Conservation (phyloP, 1,140 invertebrate genomes). For the Homarus americanus region DNA sequence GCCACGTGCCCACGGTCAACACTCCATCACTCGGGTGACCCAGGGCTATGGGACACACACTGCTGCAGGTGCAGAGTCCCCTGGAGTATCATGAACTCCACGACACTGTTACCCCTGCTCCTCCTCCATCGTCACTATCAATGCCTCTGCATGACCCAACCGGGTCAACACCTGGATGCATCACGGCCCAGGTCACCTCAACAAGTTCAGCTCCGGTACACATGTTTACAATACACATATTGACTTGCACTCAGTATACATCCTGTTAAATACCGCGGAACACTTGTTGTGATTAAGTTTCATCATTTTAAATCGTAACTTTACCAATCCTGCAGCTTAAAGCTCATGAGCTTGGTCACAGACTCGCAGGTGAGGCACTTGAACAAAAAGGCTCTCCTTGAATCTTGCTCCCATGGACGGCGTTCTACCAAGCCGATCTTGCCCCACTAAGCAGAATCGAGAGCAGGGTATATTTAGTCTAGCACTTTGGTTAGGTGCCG, state of each 20-base stretch:
- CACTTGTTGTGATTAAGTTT: slow-evolving; percentile 39
- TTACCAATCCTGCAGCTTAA: not conserved
- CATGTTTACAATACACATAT: slow-evolving; percentile 49
- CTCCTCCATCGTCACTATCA: slow-evolving; percentile 41
- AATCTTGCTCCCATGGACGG: not conserved
- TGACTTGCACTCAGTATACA: slow-evolving; percentile 43
- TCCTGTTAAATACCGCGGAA: slow-evolving; percentile 17
- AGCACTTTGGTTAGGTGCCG: not conserved
- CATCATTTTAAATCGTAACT: slow-evolving; percentile 7
- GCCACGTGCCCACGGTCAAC: slow-evolving; percentile 16
- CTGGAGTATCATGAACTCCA: slow-evolving; percentile 41
- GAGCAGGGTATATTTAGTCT: not conserved
- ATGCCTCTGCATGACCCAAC: slow-evolving; percentile 7
- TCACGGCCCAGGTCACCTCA: not conserved
- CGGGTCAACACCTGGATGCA: slow-evolving; percentile 13
- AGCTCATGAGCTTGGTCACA: not conserved
- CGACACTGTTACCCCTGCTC: slow-evolving; percentile 32
- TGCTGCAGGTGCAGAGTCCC: not conserved
- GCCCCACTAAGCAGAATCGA: not conserved
- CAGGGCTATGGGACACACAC: not conserved
- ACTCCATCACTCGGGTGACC: slow-evolving; percentile 19
- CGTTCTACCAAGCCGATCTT: not conserved
- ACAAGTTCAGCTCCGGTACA: not conserved
- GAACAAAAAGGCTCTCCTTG: not conserved
- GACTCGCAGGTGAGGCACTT: not conserved